Conservation (phyloP, 2,113 vertebrate genomes). For the Psittacus erithacus region DNA sequence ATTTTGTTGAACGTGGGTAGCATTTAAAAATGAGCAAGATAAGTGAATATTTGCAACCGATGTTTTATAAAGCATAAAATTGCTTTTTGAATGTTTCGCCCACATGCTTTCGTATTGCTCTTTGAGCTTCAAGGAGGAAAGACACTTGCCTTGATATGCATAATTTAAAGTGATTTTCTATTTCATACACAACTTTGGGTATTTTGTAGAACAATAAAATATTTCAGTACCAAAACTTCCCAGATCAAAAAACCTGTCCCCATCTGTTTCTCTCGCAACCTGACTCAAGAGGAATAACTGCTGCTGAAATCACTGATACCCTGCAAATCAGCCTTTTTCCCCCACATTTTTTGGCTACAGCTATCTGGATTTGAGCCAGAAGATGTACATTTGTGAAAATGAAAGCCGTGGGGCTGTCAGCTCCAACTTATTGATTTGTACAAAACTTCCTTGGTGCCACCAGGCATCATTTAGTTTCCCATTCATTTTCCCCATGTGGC, state of each 20-base stretch:
- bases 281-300: background rate
- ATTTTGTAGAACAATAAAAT: slow-evolving; percentile 9
- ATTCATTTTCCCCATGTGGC: background rate
- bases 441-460: background rate
- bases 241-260: background rate
- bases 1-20: background rate
- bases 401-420: background rate
- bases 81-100: slow-evolving; percentile 25
- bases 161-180: slow-evolving; percentile 39
- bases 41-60: slow-evolving; percentile 39
- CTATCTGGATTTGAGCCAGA: background rate
- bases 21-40: slow-evolving; percentile 19
- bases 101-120: background rate
- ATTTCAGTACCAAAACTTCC: background rate
- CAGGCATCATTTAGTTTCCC: background rate
- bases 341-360: background rate
- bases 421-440: background rate
- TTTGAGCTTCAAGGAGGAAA: slow-evolving; percentile 24
- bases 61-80: slow-evolving; percentile 50
- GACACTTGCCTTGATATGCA: slow-evolving; percentile 12
- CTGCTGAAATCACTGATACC: background rate
- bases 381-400: background rate
- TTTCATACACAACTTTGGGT: background rate
- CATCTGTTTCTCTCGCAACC: background rate
- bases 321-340: background rate